phyloP scores from a whole-genome alignment of 2,113 vertebrate species.

The Dendrocopos noguchii region DNA sequence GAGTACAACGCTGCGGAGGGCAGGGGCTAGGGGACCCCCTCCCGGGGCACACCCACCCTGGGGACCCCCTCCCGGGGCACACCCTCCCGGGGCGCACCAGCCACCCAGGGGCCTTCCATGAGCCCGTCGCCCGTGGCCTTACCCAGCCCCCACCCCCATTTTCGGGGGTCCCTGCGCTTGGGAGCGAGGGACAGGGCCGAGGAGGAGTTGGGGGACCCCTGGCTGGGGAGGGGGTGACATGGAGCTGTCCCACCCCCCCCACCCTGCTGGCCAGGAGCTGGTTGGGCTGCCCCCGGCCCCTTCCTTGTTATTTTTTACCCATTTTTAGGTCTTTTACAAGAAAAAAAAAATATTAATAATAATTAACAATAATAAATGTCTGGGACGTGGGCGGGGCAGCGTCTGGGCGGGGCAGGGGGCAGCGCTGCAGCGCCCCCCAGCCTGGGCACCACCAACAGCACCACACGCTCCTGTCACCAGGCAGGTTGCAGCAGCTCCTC shows the following conservation, averaged over 20 bases:
- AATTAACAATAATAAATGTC: constrained; percentile 17
- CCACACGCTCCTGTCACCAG: fast-evolving
- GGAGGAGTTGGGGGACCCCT: neutral
- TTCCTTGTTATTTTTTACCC: neutral
- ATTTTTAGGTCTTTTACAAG: constrained; percentile 42
- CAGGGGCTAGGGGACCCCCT: neutral
- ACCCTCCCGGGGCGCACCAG: neutral
- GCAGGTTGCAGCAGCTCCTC: neutral
- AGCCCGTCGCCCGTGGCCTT: neutral
- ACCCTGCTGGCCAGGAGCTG: neutral
- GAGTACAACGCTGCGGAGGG: constrained; percentile 86
- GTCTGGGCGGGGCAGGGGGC: too few relatives aligned
- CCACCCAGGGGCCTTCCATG: neutral
- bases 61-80: too few relatives aligned
- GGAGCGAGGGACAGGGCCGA: fast-evolving
- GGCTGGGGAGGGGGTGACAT: neutral
- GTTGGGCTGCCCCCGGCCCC: neutral
- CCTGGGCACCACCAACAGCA: too few relatives aligned
- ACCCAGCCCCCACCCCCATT: neutral
- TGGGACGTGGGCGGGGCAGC: neutral
- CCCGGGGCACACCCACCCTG: neutral
- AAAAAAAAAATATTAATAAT: neutral
- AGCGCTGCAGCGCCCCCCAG: too few relatives aligned
- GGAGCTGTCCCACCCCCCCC: neutral
- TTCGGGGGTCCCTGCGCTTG: fast-evolving